phyloP scores from a whole-genome alignment of 2,113 vertebrate species.

The Onychorhynchus coronatus region DNA sequence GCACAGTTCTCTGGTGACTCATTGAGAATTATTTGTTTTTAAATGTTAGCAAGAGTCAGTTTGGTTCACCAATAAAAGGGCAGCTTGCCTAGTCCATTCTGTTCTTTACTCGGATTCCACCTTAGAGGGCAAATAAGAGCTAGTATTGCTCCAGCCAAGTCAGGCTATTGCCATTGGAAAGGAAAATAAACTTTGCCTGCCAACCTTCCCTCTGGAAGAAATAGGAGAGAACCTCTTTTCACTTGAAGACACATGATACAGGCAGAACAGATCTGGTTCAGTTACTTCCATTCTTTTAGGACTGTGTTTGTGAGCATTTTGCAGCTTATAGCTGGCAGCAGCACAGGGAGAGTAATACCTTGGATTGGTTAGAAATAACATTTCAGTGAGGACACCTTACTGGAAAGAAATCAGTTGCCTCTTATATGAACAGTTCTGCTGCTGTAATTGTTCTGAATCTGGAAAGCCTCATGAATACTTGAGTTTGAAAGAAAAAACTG shows the following conservation, averaged over 20 bases:
- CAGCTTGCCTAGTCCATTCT: slow-evolving; percentile 60
- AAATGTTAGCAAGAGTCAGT: slow-evolving; percentile 17
- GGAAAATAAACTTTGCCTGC: slow-evolving; percentile 17
- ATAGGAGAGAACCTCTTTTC: neutral
- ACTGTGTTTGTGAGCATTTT: neutral
- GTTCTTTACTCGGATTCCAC: slow-evolving; percentile 51
- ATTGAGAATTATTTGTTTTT: slow-evolving; percentile 53
- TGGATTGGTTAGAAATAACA: neutral
- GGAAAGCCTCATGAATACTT: neutral
- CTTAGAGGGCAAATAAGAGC: slow-evolving; percentile 18
- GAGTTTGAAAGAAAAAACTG: neutral
- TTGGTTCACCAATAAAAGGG: slow-evolving; percentile 48
- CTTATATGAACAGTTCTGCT: neutral
- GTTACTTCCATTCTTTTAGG: neutral
- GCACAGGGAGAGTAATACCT: neutral
- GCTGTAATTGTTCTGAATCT: neutral
- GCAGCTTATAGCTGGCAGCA: neutral
- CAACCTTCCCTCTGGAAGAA: neutral
- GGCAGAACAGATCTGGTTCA: neutral
- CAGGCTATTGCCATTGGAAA: neutral
- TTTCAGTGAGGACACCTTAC: neutral
- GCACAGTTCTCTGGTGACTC: slow-evolving; percentile 35
- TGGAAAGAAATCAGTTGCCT: neutral
- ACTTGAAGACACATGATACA: neutral
- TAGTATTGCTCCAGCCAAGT: slow-evolving; percentile 5